A percentile compares a stretch with the other conserved stretches of the same genome.
phyloP scores from a whole-genome alignment of 1,140 invertebrate genomes.

The Sitodiplosis mosellana region DNA sequence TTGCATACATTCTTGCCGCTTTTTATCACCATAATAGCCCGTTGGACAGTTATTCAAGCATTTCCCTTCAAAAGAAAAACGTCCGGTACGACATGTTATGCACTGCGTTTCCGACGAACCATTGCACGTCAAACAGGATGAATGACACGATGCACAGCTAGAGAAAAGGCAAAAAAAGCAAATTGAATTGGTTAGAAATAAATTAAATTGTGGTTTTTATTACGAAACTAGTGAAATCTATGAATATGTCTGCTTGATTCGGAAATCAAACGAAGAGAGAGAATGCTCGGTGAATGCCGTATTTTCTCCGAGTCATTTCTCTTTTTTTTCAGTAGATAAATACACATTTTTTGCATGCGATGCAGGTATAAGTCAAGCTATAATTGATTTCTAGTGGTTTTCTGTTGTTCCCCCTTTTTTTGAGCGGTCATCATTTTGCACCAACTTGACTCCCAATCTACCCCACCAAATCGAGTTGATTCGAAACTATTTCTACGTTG shows the following conservation, averaged over 20 bases:
- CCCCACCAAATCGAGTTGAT: no score
- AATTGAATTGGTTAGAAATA: conserved; percentile 1
- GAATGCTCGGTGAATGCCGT: no score
- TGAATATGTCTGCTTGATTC: not conserved
- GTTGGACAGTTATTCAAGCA: conserved; percentile 45
- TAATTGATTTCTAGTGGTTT: no score
- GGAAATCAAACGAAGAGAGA: not conserved
- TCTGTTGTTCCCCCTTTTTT: no score
- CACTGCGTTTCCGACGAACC: conserved; percentile 59
- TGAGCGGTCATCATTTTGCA: no score
- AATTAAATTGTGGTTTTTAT: conserved; percentile 1
- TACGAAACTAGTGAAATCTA: not conserved
- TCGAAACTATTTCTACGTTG: no score
- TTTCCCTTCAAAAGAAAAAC: conserved; percentile 42
- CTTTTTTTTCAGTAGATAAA: no score
- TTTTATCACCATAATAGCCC: conserved; percentile 53
- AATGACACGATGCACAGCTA: conserved; percentile 56
- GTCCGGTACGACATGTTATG: conserved; percentile 50
- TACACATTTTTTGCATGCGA: no score
- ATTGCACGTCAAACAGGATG: conserved; percentile 63
- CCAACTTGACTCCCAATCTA: no score
- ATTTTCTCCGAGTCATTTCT: no score
- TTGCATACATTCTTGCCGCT: conserved; percentile 50
- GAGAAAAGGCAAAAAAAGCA: conserved; percentile 11
- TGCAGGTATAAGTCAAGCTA: no score